A percentile compares a stretch with the other conserved stretches of the same genome.
These are phyloP conservation scores for Alca torda DNA, from an alignment of 2,797 vertebrate genomes.

Conservation along the genomic window DNA sequence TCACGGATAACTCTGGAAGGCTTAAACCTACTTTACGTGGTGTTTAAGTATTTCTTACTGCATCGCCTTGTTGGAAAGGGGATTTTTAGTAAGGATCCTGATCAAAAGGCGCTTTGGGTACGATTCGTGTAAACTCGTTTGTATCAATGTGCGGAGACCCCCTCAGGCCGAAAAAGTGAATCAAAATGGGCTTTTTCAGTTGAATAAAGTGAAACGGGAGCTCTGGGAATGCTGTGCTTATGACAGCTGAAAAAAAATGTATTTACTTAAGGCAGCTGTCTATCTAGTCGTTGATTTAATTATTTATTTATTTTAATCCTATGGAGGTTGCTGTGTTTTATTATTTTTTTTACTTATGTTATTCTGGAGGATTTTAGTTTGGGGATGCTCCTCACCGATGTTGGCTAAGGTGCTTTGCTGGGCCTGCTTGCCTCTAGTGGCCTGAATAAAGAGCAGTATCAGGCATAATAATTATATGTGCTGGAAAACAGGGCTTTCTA, in stretches of 20 bases:
- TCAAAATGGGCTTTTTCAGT: not conserved
- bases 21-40: not conserved
- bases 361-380: rapidly evolving
- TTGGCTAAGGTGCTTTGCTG: not conserved
- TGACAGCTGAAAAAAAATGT: too few relatives aligned
- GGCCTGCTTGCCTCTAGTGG: not conserved
- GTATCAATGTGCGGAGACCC: rapidly evolving
- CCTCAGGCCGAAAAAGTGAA: rapidly evolving
- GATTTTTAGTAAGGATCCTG: rapidly evolving
- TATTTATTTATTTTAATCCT: not conserved
- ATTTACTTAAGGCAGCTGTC: not conserved
- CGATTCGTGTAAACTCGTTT: rapidly evolving
- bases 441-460: not conserved
- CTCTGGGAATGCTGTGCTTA: not conserved
- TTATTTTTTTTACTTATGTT: not conserved
- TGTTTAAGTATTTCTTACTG: rapidly evolving
- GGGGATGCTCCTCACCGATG: not conserved
- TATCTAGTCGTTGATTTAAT: not conserved
- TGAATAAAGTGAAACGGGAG: not conserved
- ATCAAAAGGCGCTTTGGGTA: rapidly evolving
- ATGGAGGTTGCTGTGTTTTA: not conserved
- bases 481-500: rapidly evolving
- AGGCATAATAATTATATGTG: not conserved
- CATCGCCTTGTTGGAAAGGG: not conserved
- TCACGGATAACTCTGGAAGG: not conserved